Conservation (phyloP, 2,888 invertebrate genomes). For the Aradus depressus region DNA sequence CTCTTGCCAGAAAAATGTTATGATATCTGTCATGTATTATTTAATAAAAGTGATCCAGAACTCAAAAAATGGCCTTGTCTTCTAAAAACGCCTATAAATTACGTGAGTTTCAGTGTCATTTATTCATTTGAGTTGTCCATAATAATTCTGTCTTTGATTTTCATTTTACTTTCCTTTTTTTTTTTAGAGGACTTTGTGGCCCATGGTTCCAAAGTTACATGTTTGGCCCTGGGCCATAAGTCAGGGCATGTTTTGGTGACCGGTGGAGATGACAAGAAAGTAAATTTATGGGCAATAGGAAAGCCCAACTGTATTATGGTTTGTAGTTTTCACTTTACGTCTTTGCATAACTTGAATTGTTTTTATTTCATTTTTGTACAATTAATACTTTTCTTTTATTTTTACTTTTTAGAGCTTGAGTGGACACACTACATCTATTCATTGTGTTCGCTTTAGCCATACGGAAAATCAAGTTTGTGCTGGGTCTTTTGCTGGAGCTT, state of each 20-base stretch:
- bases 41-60: no score
- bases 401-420: slow-evolving; percentile 59
- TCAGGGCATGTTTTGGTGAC: slow-evolving; percentile 84
- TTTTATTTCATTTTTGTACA: background rate
- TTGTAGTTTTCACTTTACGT: slow-evolving; percentile 33
- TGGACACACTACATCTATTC: slow-evolving; percentile 87
- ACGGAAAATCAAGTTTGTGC: slow-evolving; percentile 91
- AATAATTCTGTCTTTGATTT: background rate
- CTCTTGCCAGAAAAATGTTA: no score
- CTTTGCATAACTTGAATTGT: background rate
- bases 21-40: no score
- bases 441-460: slow-evolving; percentile 89
- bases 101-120: slow-evolving; percentile 2
- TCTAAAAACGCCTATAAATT: slow-evolving; percentile 14
- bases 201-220: slow-evolving; percentile 74
- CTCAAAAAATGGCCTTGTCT: slow-evolving; percentile 16
- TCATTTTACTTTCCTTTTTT: slow-evolving; percentile 22
- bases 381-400: background rate
- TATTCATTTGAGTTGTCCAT: background rate
- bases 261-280: slow-evolving; percentile 94
- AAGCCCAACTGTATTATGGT: slow-evolving; percentile 93
- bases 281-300: slow-evolving; percentile 93
- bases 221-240: slow-evolving; percentile 78
- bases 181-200: slow-evolving; percentile 75
- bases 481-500: slow-evolving; percentile 83